These are phyloP conservation scores for Argentina silus DNA, from an alignment of 2,797 vertebrate genomes.

Conservation along the genomic window DNA sequence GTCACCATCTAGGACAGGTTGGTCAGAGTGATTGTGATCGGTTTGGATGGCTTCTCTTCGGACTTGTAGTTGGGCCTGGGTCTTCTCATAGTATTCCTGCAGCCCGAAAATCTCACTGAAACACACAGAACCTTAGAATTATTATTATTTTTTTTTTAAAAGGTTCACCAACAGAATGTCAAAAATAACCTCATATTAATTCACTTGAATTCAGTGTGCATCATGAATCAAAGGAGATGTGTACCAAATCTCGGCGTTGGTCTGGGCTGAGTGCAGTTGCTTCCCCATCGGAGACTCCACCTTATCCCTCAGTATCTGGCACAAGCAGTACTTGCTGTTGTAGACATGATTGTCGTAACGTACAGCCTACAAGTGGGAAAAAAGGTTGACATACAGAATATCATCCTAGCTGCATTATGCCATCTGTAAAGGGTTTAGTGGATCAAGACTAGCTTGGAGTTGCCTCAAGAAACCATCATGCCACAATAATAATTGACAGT, in stretches of 20 bases:
- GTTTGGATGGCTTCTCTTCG: slow-evolving; percentile 69
- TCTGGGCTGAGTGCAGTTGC: slow-evolving; percentile 89
- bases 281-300: slow-evolving; percentile 91
- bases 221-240: neutral
- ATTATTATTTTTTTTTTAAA: neutral
- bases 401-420: neutral
- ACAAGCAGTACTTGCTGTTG: slow-evolving; percentile 97
- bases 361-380: slow-evolving; percentile 79
- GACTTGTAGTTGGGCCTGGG: slow-evolving; percentile 67
- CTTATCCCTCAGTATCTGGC: slow-evolving; percentile 94
- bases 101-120: slow-evolving; percentile 86
- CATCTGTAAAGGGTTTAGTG: neutral
- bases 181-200: neutral
- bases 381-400: neutral
- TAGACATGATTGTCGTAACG: slow-evolving; percentile 93
- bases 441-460: neutral
- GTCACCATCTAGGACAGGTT: slow-evolving; percentile 76
- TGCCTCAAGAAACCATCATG: neutral
- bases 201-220: neutral
- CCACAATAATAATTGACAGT: neutral
- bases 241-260: slow-evolving; percentile 90
- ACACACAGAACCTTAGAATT: slow-evolving; percentile 38
- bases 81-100: slow-evolving; percentile 80
- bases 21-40: slow-evolving; percentile 53
- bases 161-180: neutral